These are phyloP conservation scores for Zaprionus vittiger DNA, from an alignment of 1,140 invertebrate species.

Conservation along the genomic window DNA sequence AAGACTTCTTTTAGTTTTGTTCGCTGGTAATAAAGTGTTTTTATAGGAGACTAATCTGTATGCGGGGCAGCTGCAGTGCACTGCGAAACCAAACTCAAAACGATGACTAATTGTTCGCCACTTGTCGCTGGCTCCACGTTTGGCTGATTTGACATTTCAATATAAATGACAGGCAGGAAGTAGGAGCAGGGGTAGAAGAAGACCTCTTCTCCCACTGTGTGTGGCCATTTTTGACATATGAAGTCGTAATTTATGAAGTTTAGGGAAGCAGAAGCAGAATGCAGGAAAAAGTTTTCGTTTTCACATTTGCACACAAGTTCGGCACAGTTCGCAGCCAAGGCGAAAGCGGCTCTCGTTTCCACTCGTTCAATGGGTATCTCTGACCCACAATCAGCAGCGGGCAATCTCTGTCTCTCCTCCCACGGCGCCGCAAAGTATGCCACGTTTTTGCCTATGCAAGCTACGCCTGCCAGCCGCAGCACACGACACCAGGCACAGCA, in stretches of 20 bases:
- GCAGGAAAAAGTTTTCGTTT: slow-evolving; percentile 49
- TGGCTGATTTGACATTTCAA: slow-evolving; percentile 68
- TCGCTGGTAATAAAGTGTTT: background rate
- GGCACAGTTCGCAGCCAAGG: slow-evolving; percentile 11
- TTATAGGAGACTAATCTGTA: background rate
- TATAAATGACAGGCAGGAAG: slow-evolving; percentile 60
- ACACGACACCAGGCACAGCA: slow-evolving; percentile 12
- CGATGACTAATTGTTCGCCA: slow-evolving; percentile 57
- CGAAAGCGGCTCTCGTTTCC: slow-evolving; percentile 9
- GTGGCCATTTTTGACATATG: slow-evolving; percentile 67
- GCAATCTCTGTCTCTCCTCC: slow-evolving; percentile 31
- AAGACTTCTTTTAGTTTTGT: background rate
- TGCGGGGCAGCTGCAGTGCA: slow-evolving; percentile 2
- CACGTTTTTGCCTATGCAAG: slow-evolving; percentile 25
- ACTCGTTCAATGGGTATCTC: slow-evolving; percentile 40
- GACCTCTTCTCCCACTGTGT: background rate
- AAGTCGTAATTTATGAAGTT: slow-evolving; percentile 80
- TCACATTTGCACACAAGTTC: slow-evolving; percentile 11
- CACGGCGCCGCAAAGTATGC: slow-evolving; percentile 64
- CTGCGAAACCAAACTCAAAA: slow-evolving; percentile 31
- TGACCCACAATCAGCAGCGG: slow-evolving; percentile 62
- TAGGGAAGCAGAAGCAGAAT: background rate
- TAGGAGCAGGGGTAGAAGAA: background rate
- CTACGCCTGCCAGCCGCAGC: slow-evolving; percentile 46
- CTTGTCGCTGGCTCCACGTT: slow-evolving; percentile 51